Evolutionary conservation across 2,888 invertebrate species (phyloP).

Genomic region (Siphlonurus alternatus): DNA sequence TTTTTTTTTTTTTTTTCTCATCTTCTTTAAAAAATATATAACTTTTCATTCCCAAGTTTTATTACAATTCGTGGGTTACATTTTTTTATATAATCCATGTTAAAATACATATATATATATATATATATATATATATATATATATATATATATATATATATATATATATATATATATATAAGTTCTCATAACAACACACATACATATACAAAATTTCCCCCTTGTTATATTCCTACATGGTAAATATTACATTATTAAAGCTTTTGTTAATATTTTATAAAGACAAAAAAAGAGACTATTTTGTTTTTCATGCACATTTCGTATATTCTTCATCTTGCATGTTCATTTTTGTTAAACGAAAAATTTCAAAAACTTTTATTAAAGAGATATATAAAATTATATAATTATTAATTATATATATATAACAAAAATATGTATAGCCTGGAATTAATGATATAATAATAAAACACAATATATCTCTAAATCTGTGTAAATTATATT

Average conservation of each 20-base stretch:
- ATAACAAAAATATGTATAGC: too few species aligned
- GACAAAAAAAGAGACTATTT: not conserved
- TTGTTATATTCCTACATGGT: not conserved
- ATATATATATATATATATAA: not conserved
- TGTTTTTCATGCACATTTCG: not conserved
- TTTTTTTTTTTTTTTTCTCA: conserved; percentile 2
- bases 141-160: not conserved
- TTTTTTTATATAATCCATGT: not conserved
- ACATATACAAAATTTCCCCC: not conserved
- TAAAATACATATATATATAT: not conserved
- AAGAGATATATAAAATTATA: not conserved
- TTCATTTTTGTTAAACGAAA: not conserved
- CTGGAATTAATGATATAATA: too few species aligned
- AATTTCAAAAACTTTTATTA: not conserved
- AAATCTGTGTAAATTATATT: too few species aligned
- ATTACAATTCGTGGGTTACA: not conserved
- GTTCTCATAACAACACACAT: not conserved
- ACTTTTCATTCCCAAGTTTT: not conserved
- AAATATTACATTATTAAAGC: not conserved
- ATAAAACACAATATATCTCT: too few species aligned
- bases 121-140: not conserved
- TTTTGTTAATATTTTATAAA: not conserved
- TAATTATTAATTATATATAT: too few species aligned
- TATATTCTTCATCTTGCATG: not conserved
- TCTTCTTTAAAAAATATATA: conserved; percentile 1